Evolutionary conservation across 2,888 invertebrate species (phyloP), one percentile per base, ranked within the genome.

Genomic region (Idaea biselata): DNA sequence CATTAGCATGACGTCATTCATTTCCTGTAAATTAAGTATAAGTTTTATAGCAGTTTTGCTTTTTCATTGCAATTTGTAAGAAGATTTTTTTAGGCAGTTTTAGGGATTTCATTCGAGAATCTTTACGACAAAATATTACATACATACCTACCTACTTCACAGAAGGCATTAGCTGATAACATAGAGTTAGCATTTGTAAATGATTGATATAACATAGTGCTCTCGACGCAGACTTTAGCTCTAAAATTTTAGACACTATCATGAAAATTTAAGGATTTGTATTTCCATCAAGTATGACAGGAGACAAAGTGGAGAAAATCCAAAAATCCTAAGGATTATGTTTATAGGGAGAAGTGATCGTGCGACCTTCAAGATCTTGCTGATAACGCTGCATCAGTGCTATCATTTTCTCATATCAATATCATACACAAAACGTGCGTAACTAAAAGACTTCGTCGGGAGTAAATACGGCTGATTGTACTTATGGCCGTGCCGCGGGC

Each of bases 371-470:
- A 82, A 62, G 73, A 67, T 72, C 74, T 76, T 78, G 74, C 77
- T 73, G 89, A 88, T 89, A 88, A 87, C 77, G 73, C 74, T 88
- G 88, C 87, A 88, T 74, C 79, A 77, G 69, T 70, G 72, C 71
- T 77, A 77, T 77, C 72, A 85, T 82, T 83, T 80, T 70, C 77
- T 80, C 81, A 76, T n/a, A n/a, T n/a, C n/a, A n/a, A n/a, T n/a
- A n/a, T n/a, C 76, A 76, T 77, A 77, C 58, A 63, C 61, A 58
- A 7, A 33, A 44, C 58, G 60, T 55, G 66, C 61, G 31, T 25
- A 59, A n/a, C 60, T 54, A 14, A 58, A 56, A 58, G 58, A 58
- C 61, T 61, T 65, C 54, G 25, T 44, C 44, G 58, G 59, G 55
- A 67, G 59, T 62, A 59, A 59, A 60, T 65, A 81, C 87, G 84